Conservation (phyloP, 2,888 invertebrate species). For the Phasia obesa region DNA sequence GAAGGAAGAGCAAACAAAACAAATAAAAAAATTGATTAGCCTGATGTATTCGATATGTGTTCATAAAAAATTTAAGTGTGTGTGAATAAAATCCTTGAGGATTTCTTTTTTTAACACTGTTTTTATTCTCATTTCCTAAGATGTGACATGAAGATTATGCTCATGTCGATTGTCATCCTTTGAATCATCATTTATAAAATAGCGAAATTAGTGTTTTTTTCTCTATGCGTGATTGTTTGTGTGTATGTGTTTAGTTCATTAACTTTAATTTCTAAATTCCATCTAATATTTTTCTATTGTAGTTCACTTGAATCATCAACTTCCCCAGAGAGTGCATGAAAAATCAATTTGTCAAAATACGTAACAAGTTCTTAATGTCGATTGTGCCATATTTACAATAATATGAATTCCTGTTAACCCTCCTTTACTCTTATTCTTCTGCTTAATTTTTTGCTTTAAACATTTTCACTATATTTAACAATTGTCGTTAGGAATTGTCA, state of each 20-base stretch:
- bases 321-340: slow-evolving; percentile 72
- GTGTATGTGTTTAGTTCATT: slow-evolving; percentile 27
- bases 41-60: slow-evolving; percentile 31
- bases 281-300: slow-evolving; percentile 14
- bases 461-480: slow-evolving; percentile 22
- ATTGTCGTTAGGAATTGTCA: slow-evolving; percentile 35
- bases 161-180: slow-evolving; percentile 8
- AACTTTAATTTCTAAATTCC: slow-evolving; percentile 55
- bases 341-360: slow-evolving; percentile 74
- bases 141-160: slow-evolving; percentile 34
- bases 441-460: background rate
- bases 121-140: slow-evolving; percentile 20
- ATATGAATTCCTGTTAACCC: slow-evolving; percentile 55
- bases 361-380: slow-evolving; percentile 63
- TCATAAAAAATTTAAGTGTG: slow-evolving; percentile 4
- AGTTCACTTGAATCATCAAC: slow-evolving; percentile 37
- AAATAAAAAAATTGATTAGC: slow-evolving; percentile 41
- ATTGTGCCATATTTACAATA: slow-evolving; percentile 33
- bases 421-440: slow-evolving; percentile 2
- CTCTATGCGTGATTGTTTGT: slow-evolving; percentile 12
- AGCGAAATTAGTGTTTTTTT: background rate
- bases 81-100: slow-evolving; percentile 58
- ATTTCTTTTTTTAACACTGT: slow-evolving; percentile 29
- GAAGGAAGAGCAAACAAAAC: background rate
- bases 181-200: slow-evolving; percentile 22